phyloP scores from a whole-genome alignment of 2,797 vertebrate genomes.

The Myotis myotis region DNA sequence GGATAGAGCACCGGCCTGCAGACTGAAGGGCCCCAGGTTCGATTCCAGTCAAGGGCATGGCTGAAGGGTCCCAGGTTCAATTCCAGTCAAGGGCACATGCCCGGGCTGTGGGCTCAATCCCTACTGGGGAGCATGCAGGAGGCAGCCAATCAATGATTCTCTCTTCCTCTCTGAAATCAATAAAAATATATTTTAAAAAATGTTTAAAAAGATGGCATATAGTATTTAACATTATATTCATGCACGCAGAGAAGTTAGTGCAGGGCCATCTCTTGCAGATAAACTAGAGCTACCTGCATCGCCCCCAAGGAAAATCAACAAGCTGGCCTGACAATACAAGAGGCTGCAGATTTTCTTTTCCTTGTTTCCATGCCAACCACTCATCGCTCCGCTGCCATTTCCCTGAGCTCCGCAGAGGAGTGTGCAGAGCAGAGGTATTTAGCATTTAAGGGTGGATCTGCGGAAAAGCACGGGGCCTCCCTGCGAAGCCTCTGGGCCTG shows the following conservation, averaged over 20 bases:
- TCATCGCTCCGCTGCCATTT: constrained; percentile 83
- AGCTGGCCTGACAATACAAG: constrained; percentile 66
- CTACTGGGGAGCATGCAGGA: too few relatives aligned
- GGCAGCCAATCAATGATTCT: too few relatives aligned
- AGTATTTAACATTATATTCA: background rate
- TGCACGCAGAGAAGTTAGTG: background rate
- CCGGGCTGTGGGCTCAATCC: too few relatives aligned
- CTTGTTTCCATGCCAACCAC: constrained; percentile 92
- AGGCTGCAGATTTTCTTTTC: constrained; percentile 77
- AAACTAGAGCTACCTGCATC: constrained; percentile 27
- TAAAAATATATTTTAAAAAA: too few relatives aligned
- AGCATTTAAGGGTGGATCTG: constrained; percentile 83
- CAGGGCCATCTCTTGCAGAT: constrained; percentile 27
- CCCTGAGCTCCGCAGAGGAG: constrained; percentile 79
- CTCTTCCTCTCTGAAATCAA: too few relatives aligned
- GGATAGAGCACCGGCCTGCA: too few relatives aligned
- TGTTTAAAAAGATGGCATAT: background rate
- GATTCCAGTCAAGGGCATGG: too few relatives aligned
- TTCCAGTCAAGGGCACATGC: too few relatives aligned
- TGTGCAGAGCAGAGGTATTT: constrained; percentile 80
- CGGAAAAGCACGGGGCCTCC: constrained; percentile 71
- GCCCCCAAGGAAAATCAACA: constrained; percentile 67
- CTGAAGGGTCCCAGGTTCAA: too few relatives aligned
- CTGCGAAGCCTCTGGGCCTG: constrained; percentile 62
- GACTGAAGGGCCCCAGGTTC: too few relatives aligned